Conservation (phyloP, 1,140 invertebrate genomes). For the Campoletis sonorensis region DNA sequence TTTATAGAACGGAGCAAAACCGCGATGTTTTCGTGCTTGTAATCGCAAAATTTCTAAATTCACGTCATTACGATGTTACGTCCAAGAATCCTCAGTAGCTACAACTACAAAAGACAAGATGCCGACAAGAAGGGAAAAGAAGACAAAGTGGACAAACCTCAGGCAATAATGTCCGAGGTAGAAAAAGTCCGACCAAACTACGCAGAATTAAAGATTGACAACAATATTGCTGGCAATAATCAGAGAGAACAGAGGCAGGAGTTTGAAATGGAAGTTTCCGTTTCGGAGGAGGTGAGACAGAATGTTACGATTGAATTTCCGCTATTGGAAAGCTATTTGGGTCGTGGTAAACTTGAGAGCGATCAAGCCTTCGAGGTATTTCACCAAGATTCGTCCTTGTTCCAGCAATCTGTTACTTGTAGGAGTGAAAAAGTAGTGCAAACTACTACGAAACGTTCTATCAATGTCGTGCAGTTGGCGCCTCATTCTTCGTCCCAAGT, state of each 20-base stretch:
- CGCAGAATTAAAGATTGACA: constrained; percentile 1
- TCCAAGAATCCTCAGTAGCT: not conserved
- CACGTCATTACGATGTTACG: not conserved
- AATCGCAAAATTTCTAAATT: not conserved
- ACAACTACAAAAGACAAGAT: not conserved
- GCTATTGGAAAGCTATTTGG: not conserved
- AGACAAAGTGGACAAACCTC: not conserved
- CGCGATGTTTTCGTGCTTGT: too few species aligned
- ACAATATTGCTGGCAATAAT: not conserved
- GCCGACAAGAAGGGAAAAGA: not conserved
- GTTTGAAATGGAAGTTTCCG: not conserved
- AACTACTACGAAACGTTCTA: not conserved
- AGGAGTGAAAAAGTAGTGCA: not conserved
- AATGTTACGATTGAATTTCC: not conserved
- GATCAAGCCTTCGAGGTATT: not conserved
- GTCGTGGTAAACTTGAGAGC: not conserved
- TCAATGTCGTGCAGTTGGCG: not conserved
- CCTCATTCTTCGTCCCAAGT: not conserved
- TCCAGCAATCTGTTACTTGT: not conserved
- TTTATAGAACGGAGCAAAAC: too few species aligned
- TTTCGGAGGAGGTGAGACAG: constrained; percentile 13
- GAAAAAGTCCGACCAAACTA: not conserved
- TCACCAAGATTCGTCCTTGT: not conserved
- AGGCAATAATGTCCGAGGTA: not conserved
- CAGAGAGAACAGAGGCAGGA: not conserved